Evolutionary conservation across 2,797 vertebrate genomes (phyloP), one percentile per base, ranked within the genome.

Genomic region (Sylvilagus floridanus): DNA sequence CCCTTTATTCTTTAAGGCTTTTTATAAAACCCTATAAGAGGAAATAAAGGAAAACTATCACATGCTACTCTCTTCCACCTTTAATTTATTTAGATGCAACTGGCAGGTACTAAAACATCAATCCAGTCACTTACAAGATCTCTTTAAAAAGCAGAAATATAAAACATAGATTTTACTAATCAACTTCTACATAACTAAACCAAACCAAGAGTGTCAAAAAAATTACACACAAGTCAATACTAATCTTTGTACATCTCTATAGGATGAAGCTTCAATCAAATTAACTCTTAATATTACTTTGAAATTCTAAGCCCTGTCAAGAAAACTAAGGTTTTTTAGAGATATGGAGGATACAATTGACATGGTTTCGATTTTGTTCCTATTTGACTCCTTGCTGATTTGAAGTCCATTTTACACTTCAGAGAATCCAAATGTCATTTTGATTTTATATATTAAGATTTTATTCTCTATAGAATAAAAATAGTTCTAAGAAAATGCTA

Each of bases 371-470:
- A 91, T 93, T 95, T 96, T 96, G 66, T 86, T 95, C 73, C 73
- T 87, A 83, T 86, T 90, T 95, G 94, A 93, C 57, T 26, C 78
- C 90, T 85, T 96, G 83, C 93, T 94, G 78, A 97, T 96, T 96
- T 97, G 62, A 95, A 77, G 84, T 86, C 75, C 57, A 95, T 96
- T 96, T 97, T 97, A 97, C 62, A 96, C 94, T 95, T 97, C 95
- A 95, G 88, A 97, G 93, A 96, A 95, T 75, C 42, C 71, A 95
- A 97, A 93, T 90, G 57, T 93, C 82, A 95, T 92, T 96, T 93
- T 95, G 88, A 96, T 90, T 90, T 90, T 94, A 91, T 95, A 91
- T 85, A 95, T 96, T 96, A 97, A 96, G 77, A 95, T 96, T 95
- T 88, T 89, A 96, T 85, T 95, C 95, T 91, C 93, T 75, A 79